Evolutionary conservation across 1,140 invertebrate genomes (phyloP).

Genomic region (Lepidurus arcticus): DNA sequence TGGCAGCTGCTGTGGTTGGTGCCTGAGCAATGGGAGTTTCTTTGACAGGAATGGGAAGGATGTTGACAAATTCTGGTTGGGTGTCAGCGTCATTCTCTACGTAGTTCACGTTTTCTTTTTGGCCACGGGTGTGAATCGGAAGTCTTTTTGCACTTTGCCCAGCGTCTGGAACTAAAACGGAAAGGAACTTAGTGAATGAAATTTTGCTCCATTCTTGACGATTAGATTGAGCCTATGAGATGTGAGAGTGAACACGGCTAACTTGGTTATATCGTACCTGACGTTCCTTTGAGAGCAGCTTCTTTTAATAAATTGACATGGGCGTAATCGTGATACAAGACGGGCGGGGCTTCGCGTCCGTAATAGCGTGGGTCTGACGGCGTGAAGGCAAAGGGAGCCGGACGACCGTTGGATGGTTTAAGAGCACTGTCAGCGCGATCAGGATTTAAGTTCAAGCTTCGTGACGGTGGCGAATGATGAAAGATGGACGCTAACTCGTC

Average conservation of each 20-base stretch:
- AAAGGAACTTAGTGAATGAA: background rate
- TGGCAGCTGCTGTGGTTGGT: background rate
- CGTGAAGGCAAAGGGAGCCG: conserved; percentile 43
- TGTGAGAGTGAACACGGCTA: background rate
- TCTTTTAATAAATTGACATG: background rate
- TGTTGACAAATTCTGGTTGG: background rate
- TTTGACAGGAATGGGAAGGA: background rate
- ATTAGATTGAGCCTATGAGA: too few species aligned
- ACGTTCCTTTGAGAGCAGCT: background rate
- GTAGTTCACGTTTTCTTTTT: conserved; percentile 9
- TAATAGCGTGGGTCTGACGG: conserved; percentile 48
- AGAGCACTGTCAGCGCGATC: background rate
- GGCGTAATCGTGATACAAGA: background rate
- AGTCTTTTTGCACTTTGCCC: background rate
- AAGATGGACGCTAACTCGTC: background rate
- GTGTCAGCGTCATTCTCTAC: background rate
- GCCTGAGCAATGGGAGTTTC: background rate
- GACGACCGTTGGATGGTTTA: background rate
- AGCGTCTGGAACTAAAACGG: background rate
- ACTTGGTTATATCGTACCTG: background rate
- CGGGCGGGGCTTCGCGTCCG: background rate
- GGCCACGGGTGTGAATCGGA: background rate
- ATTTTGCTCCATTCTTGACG: background rate
- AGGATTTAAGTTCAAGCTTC: background rate
- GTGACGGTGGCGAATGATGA: background rate